A percentile compares a stretch with the other conserved stretches of the same genome.
Conservation (phyloP, 2,113 vertebrate species). For the Fregetta grallaria region DNA sequence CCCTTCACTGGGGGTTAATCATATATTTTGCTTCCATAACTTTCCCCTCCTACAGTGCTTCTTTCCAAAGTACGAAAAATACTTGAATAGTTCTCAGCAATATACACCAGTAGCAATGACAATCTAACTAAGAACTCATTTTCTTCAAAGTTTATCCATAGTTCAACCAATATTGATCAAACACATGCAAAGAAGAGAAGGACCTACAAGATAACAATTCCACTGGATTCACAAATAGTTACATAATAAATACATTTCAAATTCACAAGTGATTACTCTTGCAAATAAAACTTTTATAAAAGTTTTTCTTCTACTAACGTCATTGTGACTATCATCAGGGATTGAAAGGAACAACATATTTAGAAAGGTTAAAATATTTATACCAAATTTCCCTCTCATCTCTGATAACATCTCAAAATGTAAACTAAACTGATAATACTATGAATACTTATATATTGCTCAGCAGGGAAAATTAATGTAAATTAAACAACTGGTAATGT, state of each 20-base stretch:
- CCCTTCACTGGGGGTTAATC: neutral
- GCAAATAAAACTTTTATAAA: neutral
- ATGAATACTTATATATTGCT: constrained; percentile 49
- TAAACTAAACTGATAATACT: neutral
- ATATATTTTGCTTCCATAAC: neutral
- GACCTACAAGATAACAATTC: neutral
- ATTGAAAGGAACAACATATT: neutral
- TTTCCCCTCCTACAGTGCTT: neutral
- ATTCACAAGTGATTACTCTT: neutral
- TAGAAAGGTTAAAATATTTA: constrained; percentile 33
- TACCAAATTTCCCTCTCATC: neutral
- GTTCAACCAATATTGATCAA: neutral
- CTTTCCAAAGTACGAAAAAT: neutral
- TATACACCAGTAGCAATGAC: neutral
- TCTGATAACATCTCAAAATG: constrained; percentile 7
- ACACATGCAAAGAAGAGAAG: neutral
- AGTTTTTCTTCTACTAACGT: neutral
- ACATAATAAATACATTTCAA: neutral
- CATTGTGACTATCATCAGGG: neutral
- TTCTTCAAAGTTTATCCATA: neutral
- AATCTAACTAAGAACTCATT: neutral
- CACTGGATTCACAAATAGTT: neutral
- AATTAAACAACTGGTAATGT: constrained; percentile 24
- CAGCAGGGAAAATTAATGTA: neutral
- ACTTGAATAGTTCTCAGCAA: neutral